Evolutionary conservation across 2,797 vertebrate genomes (phyloP).

Genomic region (Eidolon dupreanum): DNA sequence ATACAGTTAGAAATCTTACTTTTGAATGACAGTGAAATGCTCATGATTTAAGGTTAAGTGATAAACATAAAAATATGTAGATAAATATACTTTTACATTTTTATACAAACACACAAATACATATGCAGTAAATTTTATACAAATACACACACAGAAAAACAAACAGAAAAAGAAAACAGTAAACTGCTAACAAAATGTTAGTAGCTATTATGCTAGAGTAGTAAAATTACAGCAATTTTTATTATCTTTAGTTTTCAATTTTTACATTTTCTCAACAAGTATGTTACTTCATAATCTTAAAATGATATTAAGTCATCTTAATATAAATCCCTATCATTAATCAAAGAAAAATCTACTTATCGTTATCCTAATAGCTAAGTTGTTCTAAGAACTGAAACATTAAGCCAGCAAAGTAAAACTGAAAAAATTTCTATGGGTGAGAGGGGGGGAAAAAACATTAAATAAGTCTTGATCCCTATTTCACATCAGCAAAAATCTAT

Average conservation of each 20-base stretch:
- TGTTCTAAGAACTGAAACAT: conserved; percentile 46
- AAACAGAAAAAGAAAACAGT: conserved; percentile 24
- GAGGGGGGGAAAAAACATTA: not conserved
- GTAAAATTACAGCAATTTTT: not conserved
- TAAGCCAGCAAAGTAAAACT: conserved; percentile 7
- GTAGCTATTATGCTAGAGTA: not conserved
- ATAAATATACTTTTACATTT: conserved; percentile 45
- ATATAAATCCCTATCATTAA: not conserved
- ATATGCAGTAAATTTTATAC: conserved; percentile 13
- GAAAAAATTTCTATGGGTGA: not conserved
- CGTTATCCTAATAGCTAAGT: not conserved
- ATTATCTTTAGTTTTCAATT: not conserved
- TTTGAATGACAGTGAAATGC: conserved; percentile 11
- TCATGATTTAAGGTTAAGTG: not conserved
- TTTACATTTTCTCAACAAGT: not conserved
- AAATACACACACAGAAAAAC: conserved; percentile 37
- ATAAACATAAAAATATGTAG: conserved; percentile 1
- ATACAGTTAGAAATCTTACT: conserved; percentile 6
- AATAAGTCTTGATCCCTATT: not conserved
- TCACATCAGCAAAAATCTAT: conserved; percentile 29
- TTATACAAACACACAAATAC: conserved; percentile 54
- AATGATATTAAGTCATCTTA: conserved; percentile 6
- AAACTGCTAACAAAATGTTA: conserved; percentile 15
- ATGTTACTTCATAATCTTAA: conserved; percentile 35
- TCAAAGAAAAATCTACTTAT: not conserved